Percentiles rank a stretch among this genome's conserved stretches.
Conservation (phyloP, 2,888 invertebrate genomes). For the Phania funesta region DNA sequence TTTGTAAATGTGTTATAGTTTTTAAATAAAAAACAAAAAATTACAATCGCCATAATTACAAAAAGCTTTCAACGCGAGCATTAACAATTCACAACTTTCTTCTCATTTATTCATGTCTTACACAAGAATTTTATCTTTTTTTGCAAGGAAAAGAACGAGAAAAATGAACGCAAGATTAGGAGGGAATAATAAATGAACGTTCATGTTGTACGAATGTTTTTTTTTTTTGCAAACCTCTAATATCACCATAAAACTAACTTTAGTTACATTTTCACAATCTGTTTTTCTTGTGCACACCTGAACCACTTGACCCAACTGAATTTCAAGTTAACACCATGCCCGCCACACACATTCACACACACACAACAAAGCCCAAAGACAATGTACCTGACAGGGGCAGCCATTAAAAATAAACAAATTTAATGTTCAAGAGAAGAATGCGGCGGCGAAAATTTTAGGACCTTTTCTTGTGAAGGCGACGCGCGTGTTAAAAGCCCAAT, state of each 20-base stretch:
- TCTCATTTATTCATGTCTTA: background rate
- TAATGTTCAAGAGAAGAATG: background rate
- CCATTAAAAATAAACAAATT: constrained; percentile 22
- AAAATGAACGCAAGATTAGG: constrained; percentile 5
- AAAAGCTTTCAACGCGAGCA: constrained; percentile 65
- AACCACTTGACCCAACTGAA: constrained; percentile 64
- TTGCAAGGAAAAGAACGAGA: background rate
- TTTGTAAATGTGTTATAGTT: constrained; percentile 32
- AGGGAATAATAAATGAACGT: constrained; percentile 8
- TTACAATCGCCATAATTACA: constrained; percentile 59
- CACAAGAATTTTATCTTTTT: constrained; percentile 32
- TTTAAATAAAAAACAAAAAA: background rate
- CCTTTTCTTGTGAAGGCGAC: background rate
- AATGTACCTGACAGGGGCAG: background rate
- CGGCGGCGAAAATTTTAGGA: background rate
- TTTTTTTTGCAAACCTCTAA: constrained; percentile 55
- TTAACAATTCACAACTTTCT: constrained; percentile 56
- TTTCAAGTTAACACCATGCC: constrained; percentile 52
- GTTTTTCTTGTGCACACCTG: constrained; percentile 62
- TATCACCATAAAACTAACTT: constrained; percentile 65
- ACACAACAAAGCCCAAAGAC: background rate
- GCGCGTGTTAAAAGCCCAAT: constrained; percentile 13
- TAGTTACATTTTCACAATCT: constrained; percentile 65
- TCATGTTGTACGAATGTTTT: constrained; percentile 21
- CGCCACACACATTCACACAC: constrained; percentile 1